Evolutionary conservation across 2,113 vertebrate species (phyloP).

Genomic region (Pantherophis guttatus): DNA sequence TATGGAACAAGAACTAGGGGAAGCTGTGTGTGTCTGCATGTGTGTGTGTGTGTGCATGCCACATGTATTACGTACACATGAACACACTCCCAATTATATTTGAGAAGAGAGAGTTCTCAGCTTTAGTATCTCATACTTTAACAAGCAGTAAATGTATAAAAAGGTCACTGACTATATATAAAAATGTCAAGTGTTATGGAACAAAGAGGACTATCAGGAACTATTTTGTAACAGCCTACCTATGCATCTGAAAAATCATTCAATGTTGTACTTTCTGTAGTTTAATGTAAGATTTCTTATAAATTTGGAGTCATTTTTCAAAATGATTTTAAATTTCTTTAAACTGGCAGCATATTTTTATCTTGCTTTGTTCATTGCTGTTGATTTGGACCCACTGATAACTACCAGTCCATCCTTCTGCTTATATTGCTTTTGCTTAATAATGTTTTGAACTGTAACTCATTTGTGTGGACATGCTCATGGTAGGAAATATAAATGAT

Average conservation of each 20-base stretch:
- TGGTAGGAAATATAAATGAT: too few species aligned
- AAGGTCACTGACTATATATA: background rate
- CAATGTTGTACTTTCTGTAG: background rate
- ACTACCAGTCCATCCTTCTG: background rate
- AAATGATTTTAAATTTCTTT: background rate
- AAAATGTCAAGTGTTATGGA: background rate
- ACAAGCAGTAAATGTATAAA: background rate
- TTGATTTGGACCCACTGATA: background rate
- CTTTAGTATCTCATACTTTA: background rate
- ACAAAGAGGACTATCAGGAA: background rate
- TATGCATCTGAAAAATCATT: background rate
- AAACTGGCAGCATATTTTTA: background rate
- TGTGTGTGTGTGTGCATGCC: too few species aligned
- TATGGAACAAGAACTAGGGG: background rate
- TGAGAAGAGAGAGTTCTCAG: background rate
- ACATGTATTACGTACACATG: background rate
- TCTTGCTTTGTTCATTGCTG: background rate
- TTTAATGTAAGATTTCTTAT: too few species aligned
- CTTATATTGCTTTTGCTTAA: background rate
- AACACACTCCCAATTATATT: background rate
- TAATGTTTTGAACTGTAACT: background rate
- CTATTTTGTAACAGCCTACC: background rate
- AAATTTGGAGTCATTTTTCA: background rate
- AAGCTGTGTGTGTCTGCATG: background rate
- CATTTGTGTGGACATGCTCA: background rate